Base-by-base conservation (phyloP, 2,888 invertebrate genomes). In the Tortricodes alternella region DNA sequence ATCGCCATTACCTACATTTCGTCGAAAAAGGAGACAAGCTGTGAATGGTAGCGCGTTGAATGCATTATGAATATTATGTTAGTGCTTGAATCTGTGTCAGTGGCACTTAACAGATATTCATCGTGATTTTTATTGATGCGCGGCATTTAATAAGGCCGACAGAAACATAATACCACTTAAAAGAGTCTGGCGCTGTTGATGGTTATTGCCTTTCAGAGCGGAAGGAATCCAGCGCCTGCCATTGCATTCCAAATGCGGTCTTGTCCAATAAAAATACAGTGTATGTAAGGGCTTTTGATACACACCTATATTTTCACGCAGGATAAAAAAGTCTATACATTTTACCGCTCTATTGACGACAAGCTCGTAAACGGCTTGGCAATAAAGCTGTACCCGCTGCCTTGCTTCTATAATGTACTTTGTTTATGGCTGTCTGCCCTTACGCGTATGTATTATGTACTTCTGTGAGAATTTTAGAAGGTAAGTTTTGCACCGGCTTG, bases 1-100 rank as follows among this genome's bases (percentile, higher is more conserved):
- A 62, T 68, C 67, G 83, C 85, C 83, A 85, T 85, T 11, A n/a
- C n/a, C 1, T 86, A 86, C 67, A 55, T 61, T 86, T 86, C 84
- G 83, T 62, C 71, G 84, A 86, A 85, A 73, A 75, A 68, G 71
- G 68, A 67, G 68, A 67, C 71, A 76, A 46, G 34, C 76, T 75
- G 74, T 73, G 73, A 81, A 85, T 82, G 79, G 83, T 73, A 71
- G 68, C 62, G 72, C 73, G 68, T 71, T 70, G 65, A 66, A 64
- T 65, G 74, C 70, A 78, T 87, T 81, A 87, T 72, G 73, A 82
- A 79, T 80, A 81, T 83, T 82, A 80, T 78, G 78, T 71, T 70
- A 74, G 70, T 71, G 62, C 65, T 73, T 67, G 73, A 74, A 85
- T 78, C 76, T 78, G 75, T 80, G 83, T 80, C 79, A 82, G 74